Evolutionary conservation across 1,140 invertebrate genomes (phyloP).

Genomic region (Leptopilina clavipes): DNA sequence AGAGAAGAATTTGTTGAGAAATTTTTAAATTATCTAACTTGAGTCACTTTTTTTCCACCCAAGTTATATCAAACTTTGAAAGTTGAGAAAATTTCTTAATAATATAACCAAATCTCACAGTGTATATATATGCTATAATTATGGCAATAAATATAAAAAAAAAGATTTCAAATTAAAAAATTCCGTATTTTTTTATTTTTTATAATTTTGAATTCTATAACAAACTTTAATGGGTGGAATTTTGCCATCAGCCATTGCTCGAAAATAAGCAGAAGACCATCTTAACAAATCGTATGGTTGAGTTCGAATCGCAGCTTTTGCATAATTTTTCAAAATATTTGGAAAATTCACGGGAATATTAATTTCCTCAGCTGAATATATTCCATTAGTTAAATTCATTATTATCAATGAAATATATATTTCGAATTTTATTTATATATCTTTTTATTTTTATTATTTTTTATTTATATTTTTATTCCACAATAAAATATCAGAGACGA

Average conservation of each 20-base stretch:
- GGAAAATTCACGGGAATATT: conserved; percentile 88
- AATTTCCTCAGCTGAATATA: conserved; percentile 78
- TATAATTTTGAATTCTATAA: neutral
- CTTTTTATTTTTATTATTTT: too few species aligned
- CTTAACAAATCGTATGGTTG: conserved; percentile 89
- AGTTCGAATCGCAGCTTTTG: conserved; percentile 91
- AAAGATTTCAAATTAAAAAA: conserved; percentile 32
- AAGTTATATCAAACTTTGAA: neutral
- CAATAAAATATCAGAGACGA: too few species aligned
- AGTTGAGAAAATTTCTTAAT: conserved; percentile 13
- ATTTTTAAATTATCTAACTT: neutral
- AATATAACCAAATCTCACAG: neutral
- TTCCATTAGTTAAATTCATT: conserved; percentile 59
- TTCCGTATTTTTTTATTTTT: neutral
- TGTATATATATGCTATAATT: too few species aligned
- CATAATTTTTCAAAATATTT: conserved; percentile 87
- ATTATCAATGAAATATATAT: conserved; percentile 40
- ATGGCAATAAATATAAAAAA: neutral
- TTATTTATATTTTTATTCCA: too few species aligned
- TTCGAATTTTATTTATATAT: too few species aligned
- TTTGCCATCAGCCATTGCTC: conserved; percentile 78
- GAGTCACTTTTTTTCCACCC: neutral
- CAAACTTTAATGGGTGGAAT: conserved; percentile 82
- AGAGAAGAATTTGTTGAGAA: too few species aligned
- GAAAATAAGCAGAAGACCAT: conserved; percentile 90